Evolutionary conservation across 2,888 invertebrate species (phyloP), one percentile per base, ranked within the genome.

Genomic region (Asteroscopus sphinx): DNA sequence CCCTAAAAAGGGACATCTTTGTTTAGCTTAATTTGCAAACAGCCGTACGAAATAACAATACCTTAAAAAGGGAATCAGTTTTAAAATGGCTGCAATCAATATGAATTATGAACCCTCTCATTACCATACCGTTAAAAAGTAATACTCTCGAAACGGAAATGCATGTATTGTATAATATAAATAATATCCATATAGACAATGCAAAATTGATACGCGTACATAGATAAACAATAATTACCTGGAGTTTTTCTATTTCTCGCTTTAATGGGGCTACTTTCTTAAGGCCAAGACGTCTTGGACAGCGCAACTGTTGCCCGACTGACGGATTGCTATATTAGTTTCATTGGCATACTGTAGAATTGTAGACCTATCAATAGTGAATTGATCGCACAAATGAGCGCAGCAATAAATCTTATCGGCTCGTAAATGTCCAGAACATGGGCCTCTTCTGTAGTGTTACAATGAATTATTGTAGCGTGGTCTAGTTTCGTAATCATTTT

Each of bases 161-260:
- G 49, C 42, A 40, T 46, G 30, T 55, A 39, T 47, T 41, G n/a
- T n/a, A n/a, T n/a, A n/a, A n/a, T 26, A 42, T 21, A 62, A 48
- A 69, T 69, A 47, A 30, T 32, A 69, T 62, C 32, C 7, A 28
- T n/a, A n/a, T 32, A 59, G 2, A 42, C 8, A 32, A 11, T 39
- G 21, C 13, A 28, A 37, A 56, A 69, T 32, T 69, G 30, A 69
- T 36, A 51, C 40, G 8, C 46, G 3, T 49, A n/a, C n/a, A n/a
- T n/a, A n/a, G n/a, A n/a, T n/a, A 16, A 32, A 46, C 42, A 45
- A 12, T 36, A 16, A 39, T 42, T 47, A 12, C 15, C 13, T 11
- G 5, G 0, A 9, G 7, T 45, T 67, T 54, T 67, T 45, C 7
- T n/a, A 30, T 30, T 42, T 8, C n/a, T n/a, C 25, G 11, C 11